A percentile compares a stretch with the other conserved stretches of the same genome.
phyloP scores from a whole-genome alignment of 2,888 invertebrate genomes.

The Myathropa florea region DNA sequence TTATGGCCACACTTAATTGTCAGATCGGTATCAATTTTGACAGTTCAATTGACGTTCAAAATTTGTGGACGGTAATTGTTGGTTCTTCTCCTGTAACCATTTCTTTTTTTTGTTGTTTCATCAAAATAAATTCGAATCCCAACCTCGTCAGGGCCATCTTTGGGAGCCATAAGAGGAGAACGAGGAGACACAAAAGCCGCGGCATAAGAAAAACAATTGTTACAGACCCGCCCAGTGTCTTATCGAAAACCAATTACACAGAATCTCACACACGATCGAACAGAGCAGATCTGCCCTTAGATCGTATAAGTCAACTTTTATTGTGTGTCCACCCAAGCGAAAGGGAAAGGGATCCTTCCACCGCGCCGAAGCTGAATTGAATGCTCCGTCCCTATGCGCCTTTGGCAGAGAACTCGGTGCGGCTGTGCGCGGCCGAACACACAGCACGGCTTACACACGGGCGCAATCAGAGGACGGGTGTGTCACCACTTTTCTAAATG shows the following conservation, averaged over 20 bases:
- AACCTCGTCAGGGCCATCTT: background rate
- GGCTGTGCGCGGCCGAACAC: background rate
- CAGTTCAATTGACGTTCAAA: background rate
- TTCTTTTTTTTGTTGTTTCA: background rate
- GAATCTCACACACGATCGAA: conserved; percentile 48
- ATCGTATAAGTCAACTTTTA: conserved; percentile 61
- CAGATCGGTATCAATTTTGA: background rate
- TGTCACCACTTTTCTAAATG: conserved; percentile 70
- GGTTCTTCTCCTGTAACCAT: background rate
- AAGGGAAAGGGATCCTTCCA: conserved; percentile 59
- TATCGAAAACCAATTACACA: conserved; percentile 55
- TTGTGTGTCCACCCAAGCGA: conserved; percentile 50
- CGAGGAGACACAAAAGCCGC: background rate
- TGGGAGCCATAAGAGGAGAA: background rate
- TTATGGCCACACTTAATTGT: background rate
- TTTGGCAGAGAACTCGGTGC: background rate
- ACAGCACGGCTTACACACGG: conserved; percentile 21
- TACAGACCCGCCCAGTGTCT: conserved; percentile 23
- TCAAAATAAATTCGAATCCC: background rate
- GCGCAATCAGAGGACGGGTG: conserved; percentile 67
- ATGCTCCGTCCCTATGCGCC: background rate
- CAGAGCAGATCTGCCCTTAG: conserved; percentile 32
- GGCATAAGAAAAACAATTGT: conserved; percentile 21
- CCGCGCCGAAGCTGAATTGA: background rate
- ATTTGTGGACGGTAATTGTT: background rate